Base-by-base conservation (phyloP, 2,113 vertebrate species). In the Cheilinus undulatus region DNA sequence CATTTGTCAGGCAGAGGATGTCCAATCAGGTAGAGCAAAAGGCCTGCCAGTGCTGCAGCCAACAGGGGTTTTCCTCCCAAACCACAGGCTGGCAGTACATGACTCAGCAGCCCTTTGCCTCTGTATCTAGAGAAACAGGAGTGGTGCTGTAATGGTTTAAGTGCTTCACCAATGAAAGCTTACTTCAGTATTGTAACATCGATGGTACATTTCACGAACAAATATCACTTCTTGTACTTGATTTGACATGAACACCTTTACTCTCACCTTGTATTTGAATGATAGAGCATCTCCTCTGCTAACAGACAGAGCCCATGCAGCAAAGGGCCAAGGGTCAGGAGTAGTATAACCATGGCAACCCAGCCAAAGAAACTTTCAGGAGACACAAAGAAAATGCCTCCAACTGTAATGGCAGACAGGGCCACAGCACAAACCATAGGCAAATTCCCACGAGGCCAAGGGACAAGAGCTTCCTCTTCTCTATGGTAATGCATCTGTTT, bases 221-320 rank as follows among this genome's bases (percentile, higher is more conserved):
- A 38, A 40, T 14, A 12, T 15, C 38, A 40, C 38, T 14, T 38
- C 38, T 2, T 13, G 7, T 40, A 40, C 38, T 40, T 4, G 12
- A 14, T 2, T 14, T 40, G 11, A 40, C 9, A 3, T 3, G 4
- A 12, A 40, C 38, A n/a, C n/a, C n/a, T 40, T 14, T 14, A 14
- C 38, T 52, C 89, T 86, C 42, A 93, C 93, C 92, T 85, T 0
- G 91, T 89, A 20, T 54, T 75, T 28, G 62, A 70, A 30, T 92
- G 92, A 50, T 78, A n/a, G 3, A 86, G 36, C 66, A 67, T 53
- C 60, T 92, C 91, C 73, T 92, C 89, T 5, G 42, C n/a, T n/a
- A 93, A 56, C 57, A 90, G 83, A 60, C 65, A 91, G 13, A 83
- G 2, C 14, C 84, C 78, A 11, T 87, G 73, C 34, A 93, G 32